A percentile compares a stretch with the other conserved stretches of the same genome.
phyloP scores from a whole-genome alignment of 2,797 vertebrate genomes.

The Myotis daubentonii region DNA sequence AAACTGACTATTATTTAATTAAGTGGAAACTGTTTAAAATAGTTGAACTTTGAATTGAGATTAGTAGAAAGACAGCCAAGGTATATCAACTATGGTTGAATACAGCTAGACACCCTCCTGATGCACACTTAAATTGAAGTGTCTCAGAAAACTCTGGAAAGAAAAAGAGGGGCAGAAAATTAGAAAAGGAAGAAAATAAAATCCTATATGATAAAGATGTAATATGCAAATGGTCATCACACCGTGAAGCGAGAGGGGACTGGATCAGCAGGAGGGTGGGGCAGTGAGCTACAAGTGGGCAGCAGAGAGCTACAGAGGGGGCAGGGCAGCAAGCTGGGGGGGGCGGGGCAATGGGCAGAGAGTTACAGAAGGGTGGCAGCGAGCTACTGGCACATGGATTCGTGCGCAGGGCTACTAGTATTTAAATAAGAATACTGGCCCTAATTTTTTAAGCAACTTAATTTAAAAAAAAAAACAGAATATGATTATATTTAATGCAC shows the following conservation, averaged over 20 bases:
- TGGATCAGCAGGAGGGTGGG: too few relatives aligned
- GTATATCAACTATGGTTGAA: conserved; percentile 18
- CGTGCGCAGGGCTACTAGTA: background rate
- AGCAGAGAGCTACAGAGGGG: too few relatives aligned
- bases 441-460: conserved; percentile 45
- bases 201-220: too few relatives aligned
- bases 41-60: background rate
- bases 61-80: background rate
- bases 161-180: background rate
- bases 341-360: too few relatives aligned
- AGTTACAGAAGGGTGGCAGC: too few relatives aligned
- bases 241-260: too few relatives aligned
- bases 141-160: background rate
- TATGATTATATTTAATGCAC: too few relatives aligned
- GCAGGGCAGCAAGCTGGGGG: too few relatives aligned
- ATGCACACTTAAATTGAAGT: conserved; percentile 34
- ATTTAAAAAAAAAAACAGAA: background rate
- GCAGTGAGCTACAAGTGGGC: too few relatives aligned
- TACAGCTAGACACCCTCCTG: background rate
- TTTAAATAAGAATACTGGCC: conserved; percentile 33
- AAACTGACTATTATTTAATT: conserved; percentile 68
- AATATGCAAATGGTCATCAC: too few relatives aligned
- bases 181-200: conserved; percentile 15
- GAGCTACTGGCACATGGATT: too few relatives aligned
- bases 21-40: conserved; percentile 62